These are phyloP conservation scores for Gasterosteus nipponicus DNA, from an alignment of 2,113 vertebrate genomes.

Conservation along the genomic window DNA sequence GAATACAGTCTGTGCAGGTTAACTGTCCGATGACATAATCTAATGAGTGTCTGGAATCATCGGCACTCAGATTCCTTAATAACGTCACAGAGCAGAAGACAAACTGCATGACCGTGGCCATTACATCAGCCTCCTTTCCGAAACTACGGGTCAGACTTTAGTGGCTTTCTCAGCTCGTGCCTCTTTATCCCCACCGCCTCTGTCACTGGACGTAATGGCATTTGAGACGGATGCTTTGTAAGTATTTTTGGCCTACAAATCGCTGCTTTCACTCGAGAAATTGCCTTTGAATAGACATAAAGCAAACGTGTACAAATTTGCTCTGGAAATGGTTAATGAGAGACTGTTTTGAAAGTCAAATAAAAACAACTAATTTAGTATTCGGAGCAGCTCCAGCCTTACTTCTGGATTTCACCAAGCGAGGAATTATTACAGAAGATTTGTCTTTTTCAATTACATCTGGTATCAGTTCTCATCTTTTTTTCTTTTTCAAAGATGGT, in stretches of 20 bases:
- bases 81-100: constrained; percentile 45
- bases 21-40: constrained; percentile 35
- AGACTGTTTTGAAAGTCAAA: not conserved
- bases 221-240: not conserved
- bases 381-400: not conserved
- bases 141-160: constrained; percentile 15
- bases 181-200: not conserved
- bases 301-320: not conserved
- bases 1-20: not conserved
- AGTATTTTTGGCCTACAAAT: not conserved
- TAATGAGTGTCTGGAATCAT: constrained; percentile 26
- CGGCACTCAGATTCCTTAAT: constrained; percentile 37
- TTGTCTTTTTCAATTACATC: not conserved
- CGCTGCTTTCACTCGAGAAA: not conserved
- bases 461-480: not conserved
- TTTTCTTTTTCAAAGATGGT: not conserved
- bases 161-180: not conserved
- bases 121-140: constrained; percentile 25
- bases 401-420: not conserved
- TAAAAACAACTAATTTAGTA: not conserved
- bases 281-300: not conserved
- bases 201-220: not conserved
- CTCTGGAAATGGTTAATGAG: not conserved
- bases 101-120: constrained; percentile 32
- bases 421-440: not conserved